Evolutionary conservation across 2,888 invertebrate genomes (phyloP), one percentile per base, ranked within the genome.

Genomic region (Oligia latruncula): DNA sequence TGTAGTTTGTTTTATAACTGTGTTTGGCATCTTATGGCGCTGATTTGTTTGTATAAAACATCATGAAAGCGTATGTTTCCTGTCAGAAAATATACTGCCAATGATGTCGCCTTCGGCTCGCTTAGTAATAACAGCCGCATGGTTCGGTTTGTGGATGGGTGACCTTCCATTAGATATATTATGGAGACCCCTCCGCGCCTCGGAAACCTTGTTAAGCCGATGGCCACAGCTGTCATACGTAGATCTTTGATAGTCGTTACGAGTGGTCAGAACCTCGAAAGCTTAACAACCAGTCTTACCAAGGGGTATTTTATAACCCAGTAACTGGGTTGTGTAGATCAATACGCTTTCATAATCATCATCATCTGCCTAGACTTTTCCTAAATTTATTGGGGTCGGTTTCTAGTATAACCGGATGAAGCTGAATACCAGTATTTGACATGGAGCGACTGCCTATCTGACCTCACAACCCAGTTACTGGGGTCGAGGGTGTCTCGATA

Each of bases 1-100:
- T 65, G 65, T 55, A 70, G 60, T 29, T 82, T 62, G 17, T 80
- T 71, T 65, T 71, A 77, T 82, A 43, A 62, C 65, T 40, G 15
- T 70, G 68, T 81, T 80, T 76, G 49, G 15, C 46, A 8, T 70
- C 20, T 15, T 62, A 62, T 29, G 78, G 13, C 43, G 15, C 4
- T 77, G 68, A 81, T 81, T 85, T 73, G 43, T 29, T 29, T 77
- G 66, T 64, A 83, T 85, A 68, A 76, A 81, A 76, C 55, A 71
- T 58, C 17, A 13, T 20, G 35, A 29, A 15, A 52, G 52, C 11
- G 4, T 60, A 20, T 46, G 20, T 64, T 9, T 43, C 8, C 0
- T 9, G 55, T 20, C 49, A 35, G 23, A 35, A 8, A 6, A 55
- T 62, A 49, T 40, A 52, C 2, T 49, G 60, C 5, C 49, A 40